Conservation (phyloP, 2,888 invertebrate genomes). For the Peribatodes rhomboidaria region DNA sequence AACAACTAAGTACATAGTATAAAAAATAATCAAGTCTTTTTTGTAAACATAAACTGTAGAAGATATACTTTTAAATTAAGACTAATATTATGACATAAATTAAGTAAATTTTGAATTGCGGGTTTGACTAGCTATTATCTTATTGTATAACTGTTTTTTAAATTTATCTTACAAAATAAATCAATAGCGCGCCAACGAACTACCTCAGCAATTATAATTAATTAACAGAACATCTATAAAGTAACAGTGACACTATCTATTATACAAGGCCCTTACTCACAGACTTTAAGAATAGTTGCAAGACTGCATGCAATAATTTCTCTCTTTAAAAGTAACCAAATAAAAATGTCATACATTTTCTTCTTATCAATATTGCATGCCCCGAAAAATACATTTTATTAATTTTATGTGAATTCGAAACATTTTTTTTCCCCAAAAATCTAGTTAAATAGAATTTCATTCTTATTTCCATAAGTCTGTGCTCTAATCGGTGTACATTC, state of each 20-base stretch:
- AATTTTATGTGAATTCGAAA: too few species aligned
- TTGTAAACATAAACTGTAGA: not conserved
- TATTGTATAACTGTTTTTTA: not conserved
- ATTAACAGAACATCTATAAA: conserved; percentile 2
- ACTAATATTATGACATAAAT: not conserved
- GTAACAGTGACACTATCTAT: not conserved
- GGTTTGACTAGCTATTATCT: conserved; percentile 12
- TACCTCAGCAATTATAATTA: not conserved
- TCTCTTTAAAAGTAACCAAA: too few species aligned
- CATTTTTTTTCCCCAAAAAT: too few species aligned
- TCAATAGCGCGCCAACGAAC: not conserved
- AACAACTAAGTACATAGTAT: not conserved
- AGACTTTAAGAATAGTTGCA: not conserved
- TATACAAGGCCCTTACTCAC: not conserved
- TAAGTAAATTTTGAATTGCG: conserved; percentile 7
- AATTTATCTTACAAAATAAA: conserved; percentile 8
- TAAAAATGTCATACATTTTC: too few species aligned
- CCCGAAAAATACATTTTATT: too few species aligned
- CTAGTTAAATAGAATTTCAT: too few species aligned
- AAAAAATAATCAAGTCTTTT: conserved; percentile 3
- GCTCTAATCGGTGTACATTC: conserved; percentile 20
- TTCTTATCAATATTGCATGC: too few species aligned
- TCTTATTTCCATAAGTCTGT: not conserved
- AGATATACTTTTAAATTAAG: not conserved
- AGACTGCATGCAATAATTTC: not conserved